Percentiles rank a stretch among this genome's conserved stretches.
Conservation (phyloP, 2,113 vertebrate species). For the Oryzias celebensis region DNA sequence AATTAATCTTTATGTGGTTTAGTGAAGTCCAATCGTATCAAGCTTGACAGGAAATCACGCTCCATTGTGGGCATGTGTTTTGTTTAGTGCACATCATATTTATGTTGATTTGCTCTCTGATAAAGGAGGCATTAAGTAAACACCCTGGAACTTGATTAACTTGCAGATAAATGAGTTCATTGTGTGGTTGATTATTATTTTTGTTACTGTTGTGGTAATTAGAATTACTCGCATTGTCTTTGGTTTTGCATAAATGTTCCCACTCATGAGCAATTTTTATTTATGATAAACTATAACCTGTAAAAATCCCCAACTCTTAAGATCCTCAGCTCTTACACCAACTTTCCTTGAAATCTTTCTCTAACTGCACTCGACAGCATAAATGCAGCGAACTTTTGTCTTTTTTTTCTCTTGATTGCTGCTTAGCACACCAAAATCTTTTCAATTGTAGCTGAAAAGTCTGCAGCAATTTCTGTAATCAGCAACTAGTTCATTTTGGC, state of each 20-base stretch:
- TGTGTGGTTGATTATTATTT: constrained; percentile 30
- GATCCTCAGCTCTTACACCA: constrained; percentile 1
- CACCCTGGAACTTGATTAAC: constrained; percentile 14
- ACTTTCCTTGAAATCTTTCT: not conserved
- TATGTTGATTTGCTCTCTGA: constrained; percentile 28
- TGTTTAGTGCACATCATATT: constrained; percentile 13
- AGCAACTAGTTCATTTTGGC: constrained; percentile 45
- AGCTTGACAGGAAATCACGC: constrained; percentile 1
- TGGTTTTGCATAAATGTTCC: constrained; percentile 14
- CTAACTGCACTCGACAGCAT: not conserved
- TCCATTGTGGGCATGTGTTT: not conserved
- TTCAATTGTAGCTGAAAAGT: constrained; percentile 28
- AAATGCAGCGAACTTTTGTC: not conserved
- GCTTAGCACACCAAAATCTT: constrained; percentile 10
- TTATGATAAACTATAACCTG: not conserved
- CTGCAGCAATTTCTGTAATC: constrained; percentile 39
- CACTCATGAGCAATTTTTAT: not conserved
- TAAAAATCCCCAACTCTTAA: constrained; percentile 1
- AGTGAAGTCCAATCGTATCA: constrained; percentile 6
- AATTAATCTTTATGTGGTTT: not conserved
- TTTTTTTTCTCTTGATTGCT: constrained; percentile 7
- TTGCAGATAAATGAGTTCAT: constrained; percentile 15
- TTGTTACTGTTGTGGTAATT: constrained; percentile 32
- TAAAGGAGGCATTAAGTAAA: constrained; percentile 19
- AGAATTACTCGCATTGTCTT: constrained; percentile 25